Evolutionary conservation across 2,888 invertebrate species (phyloP).

Genomic region (Cheilosia variabilis): DNA sequence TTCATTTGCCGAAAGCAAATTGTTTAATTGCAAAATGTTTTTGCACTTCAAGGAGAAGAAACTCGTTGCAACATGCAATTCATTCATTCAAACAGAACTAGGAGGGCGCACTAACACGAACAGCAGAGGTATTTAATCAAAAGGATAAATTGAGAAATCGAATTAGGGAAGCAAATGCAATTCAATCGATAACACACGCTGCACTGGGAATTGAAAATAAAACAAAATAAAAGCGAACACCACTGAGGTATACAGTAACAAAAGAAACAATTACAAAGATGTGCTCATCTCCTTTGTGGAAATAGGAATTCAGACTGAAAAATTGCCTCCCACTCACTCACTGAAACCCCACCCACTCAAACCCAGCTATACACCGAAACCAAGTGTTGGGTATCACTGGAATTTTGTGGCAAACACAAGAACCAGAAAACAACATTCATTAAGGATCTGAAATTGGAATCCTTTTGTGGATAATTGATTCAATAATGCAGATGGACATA

Average conservation of each 20-base stretch:
- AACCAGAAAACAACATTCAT: slow-evolving; percentile 57
- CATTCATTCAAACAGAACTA: slow-evolving; percentile 33
- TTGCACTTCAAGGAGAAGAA: slow-evolving; percentile 20
- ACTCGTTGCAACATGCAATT: slow-evolving; percentile 47
- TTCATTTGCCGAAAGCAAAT: slow-evolving; percentile 60
- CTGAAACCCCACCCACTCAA: too few relatives aligned
- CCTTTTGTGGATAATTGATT: slow-evolving; percentile 69
- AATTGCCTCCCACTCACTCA: too few relatives aligned
- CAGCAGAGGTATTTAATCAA: slow-evolving; percentile 58
- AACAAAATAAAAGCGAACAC: neutral
- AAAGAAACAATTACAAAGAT: neutral
- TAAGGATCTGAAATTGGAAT: slow-evolving; percentile 57
- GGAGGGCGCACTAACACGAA: neutral
- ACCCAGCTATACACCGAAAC: neutral
- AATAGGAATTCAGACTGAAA: slow-evolving; percentile 24
- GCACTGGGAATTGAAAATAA: slow-evolving; percentile 17
- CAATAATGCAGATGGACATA: slow-evolving; percentile 50
- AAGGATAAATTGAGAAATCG: slow-evolving; percentile 67
- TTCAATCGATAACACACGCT: slow-evolving; percentile 39
- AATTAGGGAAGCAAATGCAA: slow-evolving; percentile 56
- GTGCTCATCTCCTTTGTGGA: slow-evolving; percentile 18
- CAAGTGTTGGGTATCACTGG: slow-evolving; percentile 20
- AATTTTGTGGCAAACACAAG: slow-evolving; percentile 54
- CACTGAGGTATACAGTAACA: neutral
- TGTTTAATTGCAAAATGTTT: slow-evolving; percentile 68